phyloP scores from a whole-genome alignment of 92 coral and sea anemone species.

The Heliopora coerulea region DNA sequence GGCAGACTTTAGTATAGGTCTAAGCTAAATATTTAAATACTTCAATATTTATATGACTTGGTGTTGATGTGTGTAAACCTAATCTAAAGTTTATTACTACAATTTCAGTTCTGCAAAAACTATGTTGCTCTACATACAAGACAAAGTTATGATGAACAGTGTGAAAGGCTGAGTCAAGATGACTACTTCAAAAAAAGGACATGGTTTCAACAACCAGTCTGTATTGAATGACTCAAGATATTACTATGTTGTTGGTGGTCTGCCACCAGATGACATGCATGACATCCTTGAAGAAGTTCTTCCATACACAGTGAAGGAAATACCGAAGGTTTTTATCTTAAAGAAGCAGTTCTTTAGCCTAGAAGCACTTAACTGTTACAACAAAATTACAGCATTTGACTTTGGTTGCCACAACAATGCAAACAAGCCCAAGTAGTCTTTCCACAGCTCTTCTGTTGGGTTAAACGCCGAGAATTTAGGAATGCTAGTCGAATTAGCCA shows the following conservation, averaged over 20 bases:
- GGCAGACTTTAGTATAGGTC: too few relatives aligned
- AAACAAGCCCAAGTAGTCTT: too few relatives aligned
- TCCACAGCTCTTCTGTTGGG: too few relatives aligned
- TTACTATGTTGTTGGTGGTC: constrained; percentile 59
- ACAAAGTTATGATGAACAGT: constrained; percentile 51
- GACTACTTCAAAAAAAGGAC: constrained; percentile 56
- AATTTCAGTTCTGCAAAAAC: constrained; percentile 59
- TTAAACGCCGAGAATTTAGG: too few relatives aligned
- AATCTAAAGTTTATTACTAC: constrained; percentile 17
- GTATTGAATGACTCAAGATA: constrained; percentile 52
- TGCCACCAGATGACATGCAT: constrained; percentile 64
- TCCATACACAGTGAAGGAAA: constrained; percentile 47
- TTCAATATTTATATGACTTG: too few relatives aligned
- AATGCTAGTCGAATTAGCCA: too few relatives aligned
- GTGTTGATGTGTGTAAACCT: too few relatives aligned
- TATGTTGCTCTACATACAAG: constrained; percentile 52
- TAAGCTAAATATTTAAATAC: too few relatives aligned
- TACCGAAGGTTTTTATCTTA: constrained; percentile 49
- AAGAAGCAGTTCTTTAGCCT: constrained; percentile 50
- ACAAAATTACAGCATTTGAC: constrained; percentile 49
- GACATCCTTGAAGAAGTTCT: constrained; percentile 63
- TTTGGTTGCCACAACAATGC: constrained; percentile 59
- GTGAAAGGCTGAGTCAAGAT: constrained; percentile 46
- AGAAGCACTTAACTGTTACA: constrained; percentile 52
- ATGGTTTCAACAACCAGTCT: constrained; percentile 56